Conservation (phyloP, 2,113 vertebrate species). For the Platycercus adscitus region DNA sequence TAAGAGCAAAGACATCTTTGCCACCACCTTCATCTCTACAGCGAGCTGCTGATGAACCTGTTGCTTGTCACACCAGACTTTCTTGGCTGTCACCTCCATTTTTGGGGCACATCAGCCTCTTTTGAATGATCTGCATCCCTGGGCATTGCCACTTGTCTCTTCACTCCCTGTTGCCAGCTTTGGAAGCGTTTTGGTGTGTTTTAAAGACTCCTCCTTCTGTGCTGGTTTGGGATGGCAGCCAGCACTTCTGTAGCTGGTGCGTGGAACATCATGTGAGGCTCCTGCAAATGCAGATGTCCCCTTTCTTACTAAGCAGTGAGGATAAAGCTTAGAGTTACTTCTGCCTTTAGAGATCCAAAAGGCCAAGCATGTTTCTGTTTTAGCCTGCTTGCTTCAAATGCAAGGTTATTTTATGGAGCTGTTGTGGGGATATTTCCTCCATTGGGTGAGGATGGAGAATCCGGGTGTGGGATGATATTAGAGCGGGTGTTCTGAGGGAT, state of each 20-base stretch:
- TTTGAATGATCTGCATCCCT: not conserved
- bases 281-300: not conserved
- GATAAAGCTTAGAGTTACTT: not conserved
- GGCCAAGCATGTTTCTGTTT: not conserved
- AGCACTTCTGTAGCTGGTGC: not conserved
- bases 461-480: not conserved
- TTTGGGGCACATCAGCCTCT: not conserved
- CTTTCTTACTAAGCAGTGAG: not conserved
- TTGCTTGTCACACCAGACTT: not conserved
- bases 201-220: not conserved
- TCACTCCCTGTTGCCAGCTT: accelerated
- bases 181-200: not conserved
- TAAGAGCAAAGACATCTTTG: not conserved
- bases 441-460: not conserved
- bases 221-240: not conserved
- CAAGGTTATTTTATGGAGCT: not conserved
- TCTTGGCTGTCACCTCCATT: not conserved
- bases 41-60: not conserved
- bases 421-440: not conserved
- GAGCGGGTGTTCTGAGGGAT: not conserved
- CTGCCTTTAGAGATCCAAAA: not conserved
- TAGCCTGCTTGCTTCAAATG: not conserved
- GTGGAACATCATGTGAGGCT: accelerated
- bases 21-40: not conserved
- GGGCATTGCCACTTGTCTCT: not conserved